phyloP scores from a whole-genome alignment of 2,888 invertebrate genomes.

The Fissipunctia ypsillon region DNA sequence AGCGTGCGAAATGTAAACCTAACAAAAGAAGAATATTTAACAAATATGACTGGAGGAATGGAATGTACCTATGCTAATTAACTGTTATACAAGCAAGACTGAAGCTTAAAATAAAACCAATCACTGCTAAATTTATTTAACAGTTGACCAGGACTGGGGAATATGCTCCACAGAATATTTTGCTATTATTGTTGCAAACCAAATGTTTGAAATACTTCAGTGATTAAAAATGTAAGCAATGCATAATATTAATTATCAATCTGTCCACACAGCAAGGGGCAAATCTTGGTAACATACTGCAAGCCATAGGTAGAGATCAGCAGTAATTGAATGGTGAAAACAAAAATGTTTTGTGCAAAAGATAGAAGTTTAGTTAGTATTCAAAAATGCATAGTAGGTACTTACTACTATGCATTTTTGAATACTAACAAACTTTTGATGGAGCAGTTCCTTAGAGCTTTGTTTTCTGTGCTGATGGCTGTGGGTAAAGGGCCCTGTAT shows the following conservation, averaged over 20 bases:
- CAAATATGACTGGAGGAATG: neutral
- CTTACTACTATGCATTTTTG: neutral
- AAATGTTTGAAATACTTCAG: neutral
- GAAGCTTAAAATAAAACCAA: neutral
- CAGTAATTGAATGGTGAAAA: neutral
- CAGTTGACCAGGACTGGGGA: neutral
- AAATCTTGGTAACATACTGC: constrained; percentile 1
- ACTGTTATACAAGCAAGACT: constrained; percentile 10
- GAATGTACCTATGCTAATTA: constrained; percentile 33
- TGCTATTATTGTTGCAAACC: neutral
- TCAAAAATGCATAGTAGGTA: too few species aligned
- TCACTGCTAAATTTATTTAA: neutral
- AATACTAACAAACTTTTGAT: neutral
- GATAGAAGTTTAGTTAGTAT: too few species aligned
- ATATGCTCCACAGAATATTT: neutral
- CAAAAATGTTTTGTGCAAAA: neutral
- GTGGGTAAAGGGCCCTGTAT: neutral
- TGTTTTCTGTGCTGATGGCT: neutral
- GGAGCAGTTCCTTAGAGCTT: neutral
- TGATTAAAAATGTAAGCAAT: neutral
- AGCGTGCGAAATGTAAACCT: neutral
- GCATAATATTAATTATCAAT: constrained; percentile 4
- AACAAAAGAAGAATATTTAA: constrained; percentile 15
- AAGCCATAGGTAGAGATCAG: neutral
- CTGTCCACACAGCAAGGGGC: neutral